Conservation (phyloP, 2,113 vertebrate genomes). For the Tichodroma muraria region DNA sequence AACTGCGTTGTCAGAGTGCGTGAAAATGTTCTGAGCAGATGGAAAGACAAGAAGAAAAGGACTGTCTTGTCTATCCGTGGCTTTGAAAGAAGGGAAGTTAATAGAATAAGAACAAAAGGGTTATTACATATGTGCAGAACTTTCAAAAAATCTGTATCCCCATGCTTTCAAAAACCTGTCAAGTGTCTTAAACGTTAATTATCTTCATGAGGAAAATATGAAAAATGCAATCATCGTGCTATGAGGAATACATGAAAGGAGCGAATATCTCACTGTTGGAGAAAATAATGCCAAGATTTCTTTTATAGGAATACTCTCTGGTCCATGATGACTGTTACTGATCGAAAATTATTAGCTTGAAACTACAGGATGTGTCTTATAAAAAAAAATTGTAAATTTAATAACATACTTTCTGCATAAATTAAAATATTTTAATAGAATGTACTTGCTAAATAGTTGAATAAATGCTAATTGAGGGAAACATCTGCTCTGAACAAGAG, state of each 20-base stretch:
- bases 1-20: neutral
- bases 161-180: neutral
- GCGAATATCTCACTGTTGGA: neutral
- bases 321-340: conserved; percentile 18
- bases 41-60: neutral
- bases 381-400: conserved; percentile 59
- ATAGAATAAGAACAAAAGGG: neutral
- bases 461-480: conserved; percentile 64
- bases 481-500: conserved; percentile 63
- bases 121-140: neutral
- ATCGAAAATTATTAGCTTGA: conserved; percentile 60
- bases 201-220: neutral
- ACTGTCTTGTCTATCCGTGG: neutral
- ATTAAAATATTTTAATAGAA: conserved; percentile 71
- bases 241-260: neutral
- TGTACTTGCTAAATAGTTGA: conserved; percentile 49
- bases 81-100: neutral
- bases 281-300: conserved; percentile 21
- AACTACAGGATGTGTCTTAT: conserved; percentile 55
- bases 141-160: neutral
- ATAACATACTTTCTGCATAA: conserved; percentile 65
- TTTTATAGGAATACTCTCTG: conserved; percentile 13
- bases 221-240: conserved; percentile 1
- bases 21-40: neutral
- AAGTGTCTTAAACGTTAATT: neutral